A percentile compares a stretch with the other conserved stretches of the same genome.
These are phyloP conservation scores for Plectus sambesii DNA, from an alignment of 1,140 invertebrate species.

Conservation along the genomic window DNA sequence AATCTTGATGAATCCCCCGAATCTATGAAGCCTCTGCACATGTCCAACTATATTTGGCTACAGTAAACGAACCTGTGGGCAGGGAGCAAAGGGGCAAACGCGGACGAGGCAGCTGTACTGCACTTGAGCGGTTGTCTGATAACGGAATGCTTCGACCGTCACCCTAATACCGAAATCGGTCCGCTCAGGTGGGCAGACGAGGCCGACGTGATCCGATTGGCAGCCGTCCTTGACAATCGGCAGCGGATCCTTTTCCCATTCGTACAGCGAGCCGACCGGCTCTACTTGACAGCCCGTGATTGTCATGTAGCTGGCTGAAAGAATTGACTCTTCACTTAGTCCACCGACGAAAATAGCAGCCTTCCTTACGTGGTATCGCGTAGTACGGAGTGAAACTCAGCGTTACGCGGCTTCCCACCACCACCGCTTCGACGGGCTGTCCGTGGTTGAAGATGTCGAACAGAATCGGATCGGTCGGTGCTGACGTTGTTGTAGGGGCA, in stretches of 20 bases:
- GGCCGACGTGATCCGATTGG: constrained; percentile 41
- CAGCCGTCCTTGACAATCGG: constrained; percentile 38
- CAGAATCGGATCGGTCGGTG: constrained; percentile 27
- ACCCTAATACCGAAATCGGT: constrained; percentile 43
- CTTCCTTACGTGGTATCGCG: constrained; percentile 39
- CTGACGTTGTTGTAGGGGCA: constrained; percentile 1
- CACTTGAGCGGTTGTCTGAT: constrained; percentile 43
- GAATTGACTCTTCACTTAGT: constrained; percentile 6
- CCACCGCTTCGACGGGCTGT: constrained; percentile 43
- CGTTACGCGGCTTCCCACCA: constrained; percentile 42
- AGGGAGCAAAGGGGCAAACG: constrained; percentile 41
- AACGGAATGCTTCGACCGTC: constrained; percentile 43
- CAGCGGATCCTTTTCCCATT: constrained; percentile 45
- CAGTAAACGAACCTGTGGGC: constrained; percentile 27
- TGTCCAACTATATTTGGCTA: too few species aligned
- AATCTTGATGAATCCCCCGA: too few species aligned
- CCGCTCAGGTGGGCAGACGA: constrained; percentile 40
- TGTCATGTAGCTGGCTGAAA: constrained; percentile 42
- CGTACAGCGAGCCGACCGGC: constrained; percentile 38
- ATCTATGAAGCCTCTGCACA: too few species aligned
- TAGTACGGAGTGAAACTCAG: constrained; percentile 43
- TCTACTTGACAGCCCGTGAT: constrained; percentile 44
- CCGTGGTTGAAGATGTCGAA: constrained; percentile 45
- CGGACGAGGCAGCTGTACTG: constrained; percentile 44
- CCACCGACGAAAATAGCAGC: constrained; percentile 5